Evolutionary conservation across 2,888 invertebrate genomes (phyloP), one percentile per base, ranked within the genome.

Genomic region (Drosophila koepferae): DNA sequence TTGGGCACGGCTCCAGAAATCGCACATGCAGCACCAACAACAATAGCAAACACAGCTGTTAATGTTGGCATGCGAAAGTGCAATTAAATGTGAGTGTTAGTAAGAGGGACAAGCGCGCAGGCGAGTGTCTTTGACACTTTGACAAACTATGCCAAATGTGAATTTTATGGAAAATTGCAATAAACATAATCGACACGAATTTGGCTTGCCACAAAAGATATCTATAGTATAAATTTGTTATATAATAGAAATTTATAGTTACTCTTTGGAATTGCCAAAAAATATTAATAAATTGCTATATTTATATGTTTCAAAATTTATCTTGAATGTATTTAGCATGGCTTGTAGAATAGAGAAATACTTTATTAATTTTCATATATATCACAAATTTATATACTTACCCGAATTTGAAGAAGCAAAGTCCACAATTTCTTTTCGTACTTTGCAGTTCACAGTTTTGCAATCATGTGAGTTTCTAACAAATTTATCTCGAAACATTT

Each of bases 1-100:
- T 55, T 77, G 78, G 82, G 76, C 82, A 67, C 72, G 66, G 56
- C 84, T 72, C 72, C 76, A 75, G 56, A 72, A 75, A 71, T 34
- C 38, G 40, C 34, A 49, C 34, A 44, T 54, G 20, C 49, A 49
- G 56, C 58, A 55, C 23, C 55, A 68, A 56, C 58, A 55, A 28
- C 55, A 67, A 31, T 59, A 58, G 28, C 38, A 40, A 48, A 40
- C 66, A 63, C 65, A 63, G 48, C 68, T 46, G 31, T 38, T 40
- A 48, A 44, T 44, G 54, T 66, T 51, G 62, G 54, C 78, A 44
- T 53, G 56, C 60, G 63, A 63, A 78, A 82, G 65, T 80, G 69
- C 69, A 72, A 77, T 77, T 80, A 74, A 81, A 75, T 73, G 31
- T 10, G 36, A 38, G 12, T 18, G 23, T 8, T n/a, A 16, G 31